Percentiles rank a stretch among this genome's conserved stretches.
These are phyloP conservation scores for Actinia tenebrosa DNA, from an alignment of 64 coral and sea anemone species.

Conservation along the genomic window DNA sequence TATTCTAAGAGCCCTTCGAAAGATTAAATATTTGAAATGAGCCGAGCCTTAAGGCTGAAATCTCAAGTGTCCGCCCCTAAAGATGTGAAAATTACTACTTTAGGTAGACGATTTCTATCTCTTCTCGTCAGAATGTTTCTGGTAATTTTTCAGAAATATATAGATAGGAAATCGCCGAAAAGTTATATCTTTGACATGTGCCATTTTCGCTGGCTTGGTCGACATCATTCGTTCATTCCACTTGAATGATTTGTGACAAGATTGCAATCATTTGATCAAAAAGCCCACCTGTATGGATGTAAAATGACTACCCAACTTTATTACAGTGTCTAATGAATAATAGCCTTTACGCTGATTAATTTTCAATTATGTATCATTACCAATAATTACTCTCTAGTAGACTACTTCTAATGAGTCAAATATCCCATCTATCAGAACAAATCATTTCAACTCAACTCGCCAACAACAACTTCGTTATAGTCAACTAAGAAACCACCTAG, in stretches of 20 bases:
- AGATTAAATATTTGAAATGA: background rate
- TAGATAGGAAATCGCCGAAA: background rate
- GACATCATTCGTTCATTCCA: background rate
- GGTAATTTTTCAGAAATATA: background rate
- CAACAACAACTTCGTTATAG: background rate
- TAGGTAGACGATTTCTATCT: background rate
- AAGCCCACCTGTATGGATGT: background rate
- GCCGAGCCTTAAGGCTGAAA: constrained; percentile 5
- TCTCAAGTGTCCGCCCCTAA: background rate
- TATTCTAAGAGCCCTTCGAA: background rate
- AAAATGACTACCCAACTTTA: constrained; percentile 4
- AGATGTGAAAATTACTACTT: constrained; percentile 1
- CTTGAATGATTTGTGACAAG: constrained; percentile 5
- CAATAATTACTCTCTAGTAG: background rate
- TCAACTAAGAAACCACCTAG: background rate
- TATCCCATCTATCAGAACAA: background rate
- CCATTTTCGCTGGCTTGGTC: background rate
- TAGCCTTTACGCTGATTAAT: background rate
- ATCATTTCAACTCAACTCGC: background rate
- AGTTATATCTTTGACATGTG: background rate
- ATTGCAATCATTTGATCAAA: constrained; percentile 9
- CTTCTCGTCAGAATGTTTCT: background rate
- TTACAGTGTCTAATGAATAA: constrained; percentile 4
- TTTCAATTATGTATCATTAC: constrained; percentile 16
- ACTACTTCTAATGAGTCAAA: background rate